These are phyloP conservation scores for Chironomus tentans DNA, from an alignment of 2,888 invertebrate genomes.

Conservation along the genomic window DNA sequence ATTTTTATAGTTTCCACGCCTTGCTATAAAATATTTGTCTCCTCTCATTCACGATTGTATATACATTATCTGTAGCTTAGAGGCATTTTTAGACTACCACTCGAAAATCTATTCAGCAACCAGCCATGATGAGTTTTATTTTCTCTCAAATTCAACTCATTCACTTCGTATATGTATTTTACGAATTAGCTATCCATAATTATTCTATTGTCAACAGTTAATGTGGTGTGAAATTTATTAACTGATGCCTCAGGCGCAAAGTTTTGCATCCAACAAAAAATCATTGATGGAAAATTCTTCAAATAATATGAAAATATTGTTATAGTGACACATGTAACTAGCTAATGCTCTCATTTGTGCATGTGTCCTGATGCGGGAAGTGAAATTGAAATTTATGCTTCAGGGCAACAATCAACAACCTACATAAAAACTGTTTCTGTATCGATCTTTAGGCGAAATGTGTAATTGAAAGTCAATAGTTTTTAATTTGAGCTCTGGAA, in stretches of 20 bases:
- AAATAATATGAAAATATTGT: neutral
- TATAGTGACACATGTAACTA: neutral
- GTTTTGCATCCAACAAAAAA: neutral
- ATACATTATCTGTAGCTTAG: neutral
- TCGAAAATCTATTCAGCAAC: neutral
- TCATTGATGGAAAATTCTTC: neutral
- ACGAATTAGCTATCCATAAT: slow-evolving; percentile 28
- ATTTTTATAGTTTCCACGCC: too few species aligned
- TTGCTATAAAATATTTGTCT: slow-evolving; percentile 18
- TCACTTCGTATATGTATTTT: slow-evolving; percentile 1
- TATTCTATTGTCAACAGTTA: slow-evolving; percentile 27
- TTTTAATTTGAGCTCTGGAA: too few species aligned
- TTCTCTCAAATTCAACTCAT: too few species aligned
- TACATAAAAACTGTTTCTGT: too few species aligned
- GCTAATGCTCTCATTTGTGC: neutral
- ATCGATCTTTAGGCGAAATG: too few species aligned
- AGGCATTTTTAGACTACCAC: neutral
- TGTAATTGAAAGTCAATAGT: too few species aligned
- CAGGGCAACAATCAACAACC: neutral
- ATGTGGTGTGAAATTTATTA: slow-evolving; percentile 28
- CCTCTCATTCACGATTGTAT: too few species aligned
- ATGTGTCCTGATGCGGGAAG: neutral
- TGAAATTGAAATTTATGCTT: neutral
- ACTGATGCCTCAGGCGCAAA: neutral
- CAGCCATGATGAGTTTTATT: neutral